These are phyloP conservation scores for Okamejei kenojei DNA, from an alignment of 2,797 vertebrate species.

Conservation along the genomic window DNA sequence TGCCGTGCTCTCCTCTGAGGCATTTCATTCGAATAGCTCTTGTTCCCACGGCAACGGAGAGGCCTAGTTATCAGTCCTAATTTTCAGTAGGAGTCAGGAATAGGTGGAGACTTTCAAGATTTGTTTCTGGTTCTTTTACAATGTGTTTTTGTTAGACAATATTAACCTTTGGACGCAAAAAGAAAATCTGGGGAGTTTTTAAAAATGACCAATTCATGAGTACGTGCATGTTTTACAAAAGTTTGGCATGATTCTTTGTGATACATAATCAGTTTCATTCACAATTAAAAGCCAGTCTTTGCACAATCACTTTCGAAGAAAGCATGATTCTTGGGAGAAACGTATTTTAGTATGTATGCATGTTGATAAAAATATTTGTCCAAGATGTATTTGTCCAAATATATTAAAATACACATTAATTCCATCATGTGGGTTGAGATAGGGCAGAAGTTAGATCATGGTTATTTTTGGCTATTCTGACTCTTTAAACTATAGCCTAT, in stretches of 20 bases:
- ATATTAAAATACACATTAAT: background rate
- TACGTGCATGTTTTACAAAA: background rate
- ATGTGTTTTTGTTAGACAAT: slow-evolving; percentile 3
- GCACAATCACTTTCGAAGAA: slow-evolving; percentile 1
- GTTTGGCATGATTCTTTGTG: background rate
- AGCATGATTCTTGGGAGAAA: background rate
- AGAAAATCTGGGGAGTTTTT: background rate
- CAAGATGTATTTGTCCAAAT: background rate
- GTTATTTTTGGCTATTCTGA: background rate
- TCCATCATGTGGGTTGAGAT: background rate
- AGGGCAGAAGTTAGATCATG: background rate
- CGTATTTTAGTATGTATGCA: too few species aligned
- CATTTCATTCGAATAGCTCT: slow-evolving; percentile 12
- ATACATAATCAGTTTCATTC: too few species aligned
- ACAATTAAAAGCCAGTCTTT: background rate
- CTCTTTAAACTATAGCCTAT: background rate
- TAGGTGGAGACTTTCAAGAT: slow-evolving; percentile 25
- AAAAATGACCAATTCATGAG: background rate
- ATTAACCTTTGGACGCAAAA: background rate
- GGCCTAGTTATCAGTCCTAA: slow-evolving; percentile 26
- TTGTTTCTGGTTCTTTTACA: slow-evolving; percentile 12
- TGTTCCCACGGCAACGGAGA: background rate
- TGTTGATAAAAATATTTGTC: too few species aligned
- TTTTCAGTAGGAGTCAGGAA: slow-evolving; percentile 33
- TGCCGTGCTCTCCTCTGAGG: background rate